Evolutionary conservation across 2,888 invertebrate genomes (phyloP).

Genomic region (Endotricha flammealis): DNA sequence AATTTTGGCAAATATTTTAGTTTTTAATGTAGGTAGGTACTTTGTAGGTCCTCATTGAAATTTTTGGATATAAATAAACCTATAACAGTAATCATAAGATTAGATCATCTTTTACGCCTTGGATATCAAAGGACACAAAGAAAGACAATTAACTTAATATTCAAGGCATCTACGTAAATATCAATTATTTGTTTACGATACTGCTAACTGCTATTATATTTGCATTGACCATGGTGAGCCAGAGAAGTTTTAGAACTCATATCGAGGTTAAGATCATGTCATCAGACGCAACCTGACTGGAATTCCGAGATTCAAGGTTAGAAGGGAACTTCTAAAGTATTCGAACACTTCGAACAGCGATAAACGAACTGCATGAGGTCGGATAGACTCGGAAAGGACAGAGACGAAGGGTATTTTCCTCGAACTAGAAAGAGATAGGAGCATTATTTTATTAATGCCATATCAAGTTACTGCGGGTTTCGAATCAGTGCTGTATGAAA

Average conservation of each 20-base stretch:
- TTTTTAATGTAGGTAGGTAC: too few species aligned
- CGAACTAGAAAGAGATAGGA: constrained; percentile 33
- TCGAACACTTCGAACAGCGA: constrained; percentile 49
- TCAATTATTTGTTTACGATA: not conserved
- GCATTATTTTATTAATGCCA: constrained; percentile 66
- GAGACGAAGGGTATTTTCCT: constrained; percentile 27
- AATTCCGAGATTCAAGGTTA: constrained; percentile 67
- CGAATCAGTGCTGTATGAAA: constrained; percentile 40
- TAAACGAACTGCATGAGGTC: constrained; percentile 52
- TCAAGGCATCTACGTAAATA: too few species aligned
- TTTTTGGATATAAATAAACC: too few species aligned
- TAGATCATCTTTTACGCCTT: too few species aligned
- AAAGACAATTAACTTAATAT: too few species aligned
- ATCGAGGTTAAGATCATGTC: constrained; percentile 16
- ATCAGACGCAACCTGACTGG: constrained; percentile 33
- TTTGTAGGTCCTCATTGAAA: too few species aligned
- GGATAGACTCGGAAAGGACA: constrained; percentile 38
- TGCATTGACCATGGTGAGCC: not conserved
- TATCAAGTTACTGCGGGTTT: constrained; percentile 57
- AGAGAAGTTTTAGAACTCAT: constrained; percentile 7
- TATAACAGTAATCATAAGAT: too few species aligned
- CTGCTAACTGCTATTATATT: not conserved
- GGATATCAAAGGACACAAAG: too few species aligned
- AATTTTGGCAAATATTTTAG: too few species aligned
- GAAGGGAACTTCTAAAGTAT: constrained; percentile 66